Conservation (phyloP, 2,797 vertebrate species). For the Cossypha caffra region DNA sequence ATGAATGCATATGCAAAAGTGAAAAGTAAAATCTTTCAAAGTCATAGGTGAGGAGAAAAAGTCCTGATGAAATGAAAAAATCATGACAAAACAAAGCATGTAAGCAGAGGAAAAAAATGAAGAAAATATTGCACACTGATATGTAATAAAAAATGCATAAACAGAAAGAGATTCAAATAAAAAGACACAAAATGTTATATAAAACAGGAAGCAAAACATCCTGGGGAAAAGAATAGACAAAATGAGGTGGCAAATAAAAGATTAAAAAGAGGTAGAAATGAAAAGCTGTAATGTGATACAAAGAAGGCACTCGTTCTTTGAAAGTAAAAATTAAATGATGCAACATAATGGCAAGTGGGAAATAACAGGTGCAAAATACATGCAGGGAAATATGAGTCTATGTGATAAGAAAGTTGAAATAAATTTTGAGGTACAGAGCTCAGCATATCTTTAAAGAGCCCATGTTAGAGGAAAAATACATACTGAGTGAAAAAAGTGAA, state of each 20-base stretch:
- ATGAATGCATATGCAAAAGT: rapidly evolving
- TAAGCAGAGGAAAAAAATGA: not conserved
- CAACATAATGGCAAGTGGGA: not conserved
- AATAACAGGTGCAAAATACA: not conserved
- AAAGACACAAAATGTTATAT: not conserved
- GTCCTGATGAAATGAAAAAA: not conserved
- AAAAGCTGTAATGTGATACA: not conserved
- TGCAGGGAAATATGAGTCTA: not conserved
- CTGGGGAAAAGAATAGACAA: not conserved
- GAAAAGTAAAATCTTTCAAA: not conserved
- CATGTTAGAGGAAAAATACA: not conserved
- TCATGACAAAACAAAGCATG: not conserved
- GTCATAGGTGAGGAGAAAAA: not conserved
- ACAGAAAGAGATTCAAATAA: not conserved
- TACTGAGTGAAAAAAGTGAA: not conserved
- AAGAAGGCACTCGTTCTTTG: not conserved
- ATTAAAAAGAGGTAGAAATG: not conserved
- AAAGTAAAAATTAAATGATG: not conserved
- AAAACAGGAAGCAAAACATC: not conserved
- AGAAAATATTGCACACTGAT: not conserved
- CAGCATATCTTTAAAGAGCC: not conserved
- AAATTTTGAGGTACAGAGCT: not conserved
- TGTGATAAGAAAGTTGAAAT: not conserved
- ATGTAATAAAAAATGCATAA: not conserved
- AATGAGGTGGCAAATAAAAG: not conserved